A percentile compares a stretch with the other conserved stretches of the same genome.
Conservation (phyloP, 2,797 vertebrate genomes). For the Falco naumanni region DNA sequence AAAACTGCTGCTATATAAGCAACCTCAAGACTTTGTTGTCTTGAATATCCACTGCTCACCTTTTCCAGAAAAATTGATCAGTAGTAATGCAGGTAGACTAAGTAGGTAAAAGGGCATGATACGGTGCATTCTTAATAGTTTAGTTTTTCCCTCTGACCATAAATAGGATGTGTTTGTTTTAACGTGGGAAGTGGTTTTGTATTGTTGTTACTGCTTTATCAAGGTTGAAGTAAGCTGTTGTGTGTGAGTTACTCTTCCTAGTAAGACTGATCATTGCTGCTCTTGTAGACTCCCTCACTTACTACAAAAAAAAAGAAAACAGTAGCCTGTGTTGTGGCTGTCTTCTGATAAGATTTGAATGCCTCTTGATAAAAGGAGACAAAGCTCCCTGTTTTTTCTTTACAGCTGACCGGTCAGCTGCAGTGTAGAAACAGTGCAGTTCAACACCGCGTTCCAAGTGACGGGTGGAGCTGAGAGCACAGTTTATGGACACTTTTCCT, state of each 20-base stretch:
- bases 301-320: not conserved
- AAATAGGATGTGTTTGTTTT: not conserved
- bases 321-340: not conserved
- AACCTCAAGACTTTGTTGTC: not conserved
- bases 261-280: not conserved
- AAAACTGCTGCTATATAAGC: too few species aligned
- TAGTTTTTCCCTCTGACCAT: not conserved
- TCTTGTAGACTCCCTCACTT: not conserved
- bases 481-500: not conserved
- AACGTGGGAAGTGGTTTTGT: not conserved
- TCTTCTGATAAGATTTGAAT: not conserved
- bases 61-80: not conserved
- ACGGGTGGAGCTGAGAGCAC: not conserved
- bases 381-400: not conserved
- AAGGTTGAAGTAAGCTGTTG: not conserved
- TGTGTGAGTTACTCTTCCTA: not conserved
- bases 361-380: not conserved
- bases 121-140: not conserved
- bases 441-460: not conserved
- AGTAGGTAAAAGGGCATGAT: not conserved
- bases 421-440: not conserved
- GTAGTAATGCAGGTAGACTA: not conserved
- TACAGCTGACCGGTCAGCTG: fast-evolving
- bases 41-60: not conserved
- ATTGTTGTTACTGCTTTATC: not conserved